These are phyloP conservation scores for Pollenia amentaria DNA, from an alignment of 2,888 invertebrate species.

Conservation along the genomic window DNA sequence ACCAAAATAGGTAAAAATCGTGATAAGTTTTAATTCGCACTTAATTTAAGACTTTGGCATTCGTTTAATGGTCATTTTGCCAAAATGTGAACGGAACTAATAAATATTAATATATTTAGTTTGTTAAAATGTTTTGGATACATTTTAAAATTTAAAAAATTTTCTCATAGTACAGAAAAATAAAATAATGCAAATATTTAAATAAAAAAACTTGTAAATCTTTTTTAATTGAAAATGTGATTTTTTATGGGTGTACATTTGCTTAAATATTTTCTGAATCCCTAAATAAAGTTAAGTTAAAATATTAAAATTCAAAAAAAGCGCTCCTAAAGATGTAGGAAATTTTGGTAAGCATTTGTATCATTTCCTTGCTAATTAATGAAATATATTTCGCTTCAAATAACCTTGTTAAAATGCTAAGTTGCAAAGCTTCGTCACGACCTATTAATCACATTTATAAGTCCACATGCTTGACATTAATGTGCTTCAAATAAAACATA, in stretches of 20 bases:
- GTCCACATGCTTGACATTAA: no score
- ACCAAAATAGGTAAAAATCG: slow-evolving; percentile 35
- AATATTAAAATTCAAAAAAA: no score
- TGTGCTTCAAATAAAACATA: no score
- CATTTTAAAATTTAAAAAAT: slow-evolving; percentile 1
- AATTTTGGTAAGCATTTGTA: no score
- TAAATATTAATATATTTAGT: background rate
- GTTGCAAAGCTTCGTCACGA: no score
- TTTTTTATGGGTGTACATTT: background rate
- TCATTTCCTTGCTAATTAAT: no score
- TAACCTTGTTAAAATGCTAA: no score
- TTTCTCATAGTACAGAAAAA: slow-evolving; percentile 25
- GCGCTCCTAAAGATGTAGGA: no score
- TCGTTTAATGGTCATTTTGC: background rate
- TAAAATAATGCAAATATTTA: background rate
- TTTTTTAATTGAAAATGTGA: background rate
- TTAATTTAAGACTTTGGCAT: background rate
- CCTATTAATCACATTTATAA: no score
- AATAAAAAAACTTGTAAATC: background rate
- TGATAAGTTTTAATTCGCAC: slow-evolving; percentile 37
- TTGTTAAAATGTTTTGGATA: background rate
- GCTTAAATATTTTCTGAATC: no score
- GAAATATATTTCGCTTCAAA: no score
- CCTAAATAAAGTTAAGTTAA: no score
- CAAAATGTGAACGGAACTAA: slow-evolving; percentile 50